Conservation (phyloP, 2,797 vertebrate genomes). For the Pygocentrus nattereri region DNA sequence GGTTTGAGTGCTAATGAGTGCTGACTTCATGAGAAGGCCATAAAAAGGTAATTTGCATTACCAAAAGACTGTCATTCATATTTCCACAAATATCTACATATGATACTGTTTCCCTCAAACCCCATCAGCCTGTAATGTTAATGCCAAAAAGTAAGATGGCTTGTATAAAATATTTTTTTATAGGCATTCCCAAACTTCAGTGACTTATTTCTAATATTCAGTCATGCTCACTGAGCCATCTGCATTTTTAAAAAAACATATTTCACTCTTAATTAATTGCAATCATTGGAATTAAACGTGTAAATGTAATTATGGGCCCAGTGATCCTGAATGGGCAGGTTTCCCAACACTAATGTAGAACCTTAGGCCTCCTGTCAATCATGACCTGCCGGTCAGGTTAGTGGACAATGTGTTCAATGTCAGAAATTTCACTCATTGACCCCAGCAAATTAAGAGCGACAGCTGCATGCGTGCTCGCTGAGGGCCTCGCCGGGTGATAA, state of each 20-base stretch:
- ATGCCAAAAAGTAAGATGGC: too few species aligned
- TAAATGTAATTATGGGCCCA: not conserved
- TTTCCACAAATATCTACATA: too few species aligned
- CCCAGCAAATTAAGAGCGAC: constrained; percentile 6
- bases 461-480: constrained; percentile 6
- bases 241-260: too few species aligned
- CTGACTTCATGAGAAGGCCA: too few species aligned
- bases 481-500: constrained; percentile 14
- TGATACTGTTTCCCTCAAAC: too few species aligned
- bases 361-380: not conserved
- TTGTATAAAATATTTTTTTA: too few species aligned
- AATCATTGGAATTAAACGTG: not conserved
- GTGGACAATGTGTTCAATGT: not conserved
- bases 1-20: too few species aligned
- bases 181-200: too few species aligned
- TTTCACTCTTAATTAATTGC: not conserved
- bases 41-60: too few species aligned
- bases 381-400: constrained; percentile 18
- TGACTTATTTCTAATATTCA: not conserved
- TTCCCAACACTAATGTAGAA: constrained; percentile 3
- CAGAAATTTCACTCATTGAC: constrained; percentile 8
- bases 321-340: not conserved
- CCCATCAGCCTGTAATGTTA: too few species aligned
- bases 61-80: too few species aligned
- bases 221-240: not conserved